phyloP scores from a whole-genome alignment of 2,888 invertebrate species.

The Sarcophaga variegata region DNA sequence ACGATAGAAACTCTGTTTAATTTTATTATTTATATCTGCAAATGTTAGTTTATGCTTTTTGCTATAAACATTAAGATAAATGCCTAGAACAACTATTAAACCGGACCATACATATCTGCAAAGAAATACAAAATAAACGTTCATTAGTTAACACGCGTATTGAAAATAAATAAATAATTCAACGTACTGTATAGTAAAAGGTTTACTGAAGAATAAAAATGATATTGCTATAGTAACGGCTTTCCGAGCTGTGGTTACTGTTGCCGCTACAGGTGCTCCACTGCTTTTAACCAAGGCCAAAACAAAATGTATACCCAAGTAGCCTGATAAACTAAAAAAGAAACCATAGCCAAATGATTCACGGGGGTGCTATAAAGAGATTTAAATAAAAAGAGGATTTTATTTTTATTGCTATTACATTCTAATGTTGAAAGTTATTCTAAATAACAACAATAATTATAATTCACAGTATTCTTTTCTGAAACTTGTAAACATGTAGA shows the following conservation, averaged over 20 bases:
- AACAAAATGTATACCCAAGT: constrained; percentile 96
- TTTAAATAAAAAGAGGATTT: constrained; percentile 60
- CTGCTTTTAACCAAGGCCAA: constrained; percentile 93
- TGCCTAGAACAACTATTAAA: constrained; percentile 92
- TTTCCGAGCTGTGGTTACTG: constrained; percentile 95
- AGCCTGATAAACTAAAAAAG: constrained; percentile 93
- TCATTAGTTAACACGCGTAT: neutral
- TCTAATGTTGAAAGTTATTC: neutral
- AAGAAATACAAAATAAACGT: constrained; percentile 73
- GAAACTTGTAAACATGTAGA: neutral
- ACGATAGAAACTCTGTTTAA: constrained; percentile 62
- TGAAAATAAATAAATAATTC: neutral
- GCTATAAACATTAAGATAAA: constrained; percentile 96
- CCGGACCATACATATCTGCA: constrained; percentile 95
- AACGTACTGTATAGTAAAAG: constrained; percentile 95
- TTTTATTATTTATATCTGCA: constrained; percentile 74
- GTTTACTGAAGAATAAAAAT: constrained; percentile 96
- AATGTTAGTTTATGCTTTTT: constrained; percentile 84
- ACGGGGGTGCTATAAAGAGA: constrained; percentile 85
- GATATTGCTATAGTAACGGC: constrained; percentile 96
- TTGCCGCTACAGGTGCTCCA: constrained; percentile 96
- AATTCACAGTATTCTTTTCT: neutral
- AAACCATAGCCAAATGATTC: constrained; percentile 93
- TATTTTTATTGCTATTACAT: neutral
- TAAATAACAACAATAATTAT: too few species aligned